These are phyloP conservation scores for Zaprionus ornatus DNA, from an alignment of 1,140 invertebrate genomes.

Conservation along the genomic window DNA sequence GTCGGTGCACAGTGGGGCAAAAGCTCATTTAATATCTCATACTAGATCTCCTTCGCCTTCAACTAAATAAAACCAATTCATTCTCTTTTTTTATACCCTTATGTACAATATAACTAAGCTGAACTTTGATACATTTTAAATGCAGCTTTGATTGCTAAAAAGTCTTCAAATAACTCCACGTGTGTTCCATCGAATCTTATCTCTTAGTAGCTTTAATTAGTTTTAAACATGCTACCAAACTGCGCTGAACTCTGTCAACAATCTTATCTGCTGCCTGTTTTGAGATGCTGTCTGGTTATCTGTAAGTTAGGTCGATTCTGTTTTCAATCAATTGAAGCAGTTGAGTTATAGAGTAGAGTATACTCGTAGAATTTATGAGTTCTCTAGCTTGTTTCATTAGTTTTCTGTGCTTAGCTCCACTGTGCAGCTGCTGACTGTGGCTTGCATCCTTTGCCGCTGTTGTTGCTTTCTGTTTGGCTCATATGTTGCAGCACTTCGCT, in stretches of 20 bases:
- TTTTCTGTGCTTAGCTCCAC: neutral
- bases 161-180: too few species aligned
- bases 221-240: neutral
- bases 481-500: constrained; percentile 61
- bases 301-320: neutral
- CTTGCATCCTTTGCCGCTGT: constrained; percentile 31
- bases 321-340: neutral
- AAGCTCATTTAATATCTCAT: neutral
- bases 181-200: neutral
- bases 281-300: neutral
- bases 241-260: neutral
- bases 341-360: neutral
- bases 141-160: too few species aligned
- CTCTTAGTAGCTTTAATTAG: neutral
- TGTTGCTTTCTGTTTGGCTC: constrained; percentile 42
- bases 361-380: too few species aligned
- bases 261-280: neutral
- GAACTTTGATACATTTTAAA: too few species aligned
- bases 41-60: too few species aligned
- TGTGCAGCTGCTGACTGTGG: constrained; percentile 12
- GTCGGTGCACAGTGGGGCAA: constrained; percentile 9
- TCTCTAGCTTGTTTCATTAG: neutral
- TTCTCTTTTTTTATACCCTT: neutral
- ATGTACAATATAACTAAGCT: neutral
- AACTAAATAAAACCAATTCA: too few species aligned